Percentiles rank a stretch among this genome's conserved stretches.
phyloP scores from a whole-genome alignment of 2,113 vertebrate species.

The Butorides virescens region DNA sequence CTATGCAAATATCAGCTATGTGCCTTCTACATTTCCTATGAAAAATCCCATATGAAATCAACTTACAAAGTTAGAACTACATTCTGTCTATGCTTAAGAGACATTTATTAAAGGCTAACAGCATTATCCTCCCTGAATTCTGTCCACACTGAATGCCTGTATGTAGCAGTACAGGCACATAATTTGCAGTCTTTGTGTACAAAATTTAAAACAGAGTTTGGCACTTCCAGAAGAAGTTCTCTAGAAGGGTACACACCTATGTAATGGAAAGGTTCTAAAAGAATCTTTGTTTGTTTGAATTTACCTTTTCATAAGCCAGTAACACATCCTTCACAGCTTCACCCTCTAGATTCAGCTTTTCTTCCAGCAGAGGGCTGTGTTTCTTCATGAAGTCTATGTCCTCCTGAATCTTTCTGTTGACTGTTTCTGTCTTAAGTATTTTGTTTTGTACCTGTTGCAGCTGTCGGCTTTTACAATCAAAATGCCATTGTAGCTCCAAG shows the following conservation, averaged over 20 bases:
- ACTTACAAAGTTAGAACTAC: neutral
- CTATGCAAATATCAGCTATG: neutral
- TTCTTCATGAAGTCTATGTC: slow-evolving; percentile 76
- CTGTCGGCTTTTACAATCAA: slow-evolving; percentile 63
- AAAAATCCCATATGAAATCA: neutral
- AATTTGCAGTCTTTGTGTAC: neutral
- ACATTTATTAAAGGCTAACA: neutral
- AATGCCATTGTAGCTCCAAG: slow-evolving; percentile 73
- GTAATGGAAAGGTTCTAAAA: neutral
- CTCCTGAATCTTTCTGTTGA: slow-evolving; percentile 65
- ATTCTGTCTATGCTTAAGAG: neutral
- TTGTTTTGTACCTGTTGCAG: slow-evolving; percentile 51
- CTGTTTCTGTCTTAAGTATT: slow-evolving; percentile 40
- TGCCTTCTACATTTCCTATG: neutral
- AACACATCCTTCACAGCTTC: slow-evolving; percentile 37
- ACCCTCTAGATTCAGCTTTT: slow-evolving; percentile 74
- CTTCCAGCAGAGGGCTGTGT: slow-evolving; percentile 75
- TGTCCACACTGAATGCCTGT: too few species aligned
- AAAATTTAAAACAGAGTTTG: neutral
- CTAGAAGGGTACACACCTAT: neutral
- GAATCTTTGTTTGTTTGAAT: neutral
- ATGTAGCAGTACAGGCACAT: accelerated
- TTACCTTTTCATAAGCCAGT: slow-evolving; percentile 70
- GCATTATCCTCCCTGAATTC: neutral
- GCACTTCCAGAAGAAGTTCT: neutral